These are phyloP conservation scores for Hemaris fuciformis DNA, from an alignment of 2,888 invertebrate genomes.

Conservation along the genomic window DNA sequence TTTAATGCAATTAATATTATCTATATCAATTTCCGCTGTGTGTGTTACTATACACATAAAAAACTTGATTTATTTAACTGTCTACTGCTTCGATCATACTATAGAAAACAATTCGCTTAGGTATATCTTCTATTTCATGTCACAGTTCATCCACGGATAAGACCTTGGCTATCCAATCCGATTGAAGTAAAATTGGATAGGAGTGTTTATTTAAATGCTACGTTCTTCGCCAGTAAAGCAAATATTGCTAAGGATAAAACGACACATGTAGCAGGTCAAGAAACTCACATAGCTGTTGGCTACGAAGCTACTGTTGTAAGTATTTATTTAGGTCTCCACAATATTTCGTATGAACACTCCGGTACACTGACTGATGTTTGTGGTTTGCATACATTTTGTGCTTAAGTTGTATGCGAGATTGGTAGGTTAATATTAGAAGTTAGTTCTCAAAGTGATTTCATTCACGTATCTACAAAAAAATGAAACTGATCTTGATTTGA, in stretches of 20 bases:
- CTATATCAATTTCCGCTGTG: too few relatives aligned
- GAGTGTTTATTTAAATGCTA: neutral
- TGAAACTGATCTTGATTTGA: too few relatives aligned
- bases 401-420: neutral
- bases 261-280: slow-evolving; percentile 3
- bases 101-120: too few relatives aligned
- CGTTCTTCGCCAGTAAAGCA: neutral
- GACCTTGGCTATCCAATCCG: neutral
- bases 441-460: too few relatives aligned
- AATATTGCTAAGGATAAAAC: neutral
- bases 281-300: neutral
- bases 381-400: neutral
- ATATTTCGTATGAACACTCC: neutral
- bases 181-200: neutral
- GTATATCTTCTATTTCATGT: neutral
- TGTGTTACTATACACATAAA: too few relatives aligned
- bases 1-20: too few relatives aligned
- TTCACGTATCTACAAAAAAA: too few relatives aligned
- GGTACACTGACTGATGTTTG: neutral
- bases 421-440: too few relatives aligned
- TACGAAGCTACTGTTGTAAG: neutral
- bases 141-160: neutral
- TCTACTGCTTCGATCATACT: too few relatives aligned
- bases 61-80: too few relatives aligned
- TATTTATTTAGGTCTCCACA: neutral